Conservation (phyloP, 2,797 vertebrate species). For the Anguilla anguilla region DNA sequence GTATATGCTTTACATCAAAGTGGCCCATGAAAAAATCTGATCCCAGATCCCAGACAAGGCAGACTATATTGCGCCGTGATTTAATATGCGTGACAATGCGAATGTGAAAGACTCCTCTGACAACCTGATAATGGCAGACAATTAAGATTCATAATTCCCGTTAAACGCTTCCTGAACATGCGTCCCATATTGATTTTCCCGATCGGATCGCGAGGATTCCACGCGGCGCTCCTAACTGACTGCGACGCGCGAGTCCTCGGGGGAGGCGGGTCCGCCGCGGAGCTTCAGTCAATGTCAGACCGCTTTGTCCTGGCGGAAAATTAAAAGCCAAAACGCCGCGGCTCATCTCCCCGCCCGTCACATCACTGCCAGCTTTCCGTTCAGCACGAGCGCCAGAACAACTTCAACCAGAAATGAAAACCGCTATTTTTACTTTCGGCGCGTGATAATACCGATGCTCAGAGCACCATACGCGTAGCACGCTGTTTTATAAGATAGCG, state of each 20-base stretch:
- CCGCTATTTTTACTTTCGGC: background rate
- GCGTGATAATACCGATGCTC: background rate
- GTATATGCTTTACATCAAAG: background rate
- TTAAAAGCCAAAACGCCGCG: background rate
- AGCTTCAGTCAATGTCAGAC: conserved; percentile 20
- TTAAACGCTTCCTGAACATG: conserved; percentile 59
- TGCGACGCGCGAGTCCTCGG: background rate
- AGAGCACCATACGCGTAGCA: background rate
- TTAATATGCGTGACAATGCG: conserved; percentile 23
- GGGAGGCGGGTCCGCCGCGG: background rate
- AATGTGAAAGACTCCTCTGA: conserved; percentile 4
- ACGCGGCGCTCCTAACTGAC: conserved; percentile 31
- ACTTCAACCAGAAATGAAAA: background rate
- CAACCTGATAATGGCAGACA: conserved; percentile 21
- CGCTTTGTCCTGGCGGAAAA: background rate
- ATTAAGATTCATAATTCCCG: conserved; percentile 54
- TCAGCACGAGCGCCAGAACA: background rate
- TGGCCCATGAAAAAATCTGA: background rate
- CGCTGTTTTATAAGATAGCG: background rate
- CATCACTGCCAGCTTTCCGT: background rate
- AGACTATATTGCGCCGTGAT: background rate
- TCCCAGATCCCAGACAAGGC: background rate
- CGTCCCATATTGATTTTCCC: conserved; percentile 55
- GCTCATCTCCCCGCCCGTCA: background rate
- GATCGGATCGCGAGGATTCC: conserved; percentile 28